These are phyloP conservation scores for Diachrysia chrysitis DNA, from an alignment of 2,888 invertebrate genomes.

Conservation along the genomic window DNA sequence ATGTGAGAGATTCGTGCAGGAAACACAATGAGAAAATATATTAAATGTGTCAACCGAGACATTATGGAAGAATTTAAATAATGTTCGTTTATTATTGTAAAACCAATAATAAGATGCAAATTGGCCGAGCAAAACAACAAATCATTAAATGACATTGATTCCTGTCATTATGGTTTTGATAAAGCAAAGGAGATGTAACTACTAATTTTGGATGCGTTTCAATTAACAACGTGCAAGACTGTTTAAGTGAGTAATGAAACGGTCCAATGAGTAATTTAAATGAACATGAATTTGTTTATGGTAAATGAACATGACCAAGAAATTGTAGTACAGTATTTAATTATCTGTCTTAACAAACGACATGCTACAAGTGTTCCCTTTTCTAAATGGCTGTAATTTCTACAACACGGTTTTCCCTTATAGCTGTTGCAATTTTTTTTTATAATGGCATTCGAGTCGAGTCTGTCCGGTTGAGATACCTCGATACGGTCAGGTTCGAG, in stretches of 20 bases:
- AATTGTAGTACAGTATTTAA: slow-evolving; percentile 43
- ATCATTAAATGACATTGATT: slow-evolving; percentile 52
- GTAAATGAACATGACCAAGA: slow-evolving; percentile 58
- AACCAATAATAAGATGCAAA: slow-evolving; percentile 48
- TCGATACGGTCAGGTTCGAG: slow-evolving; percentile 86
- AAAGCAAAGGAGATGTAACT: slow-evolving; percentile 62
- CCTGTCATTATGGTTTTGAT: slow-evolving; percentile 44
- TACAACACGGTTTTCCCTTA: slow-evolving; percentile 74
- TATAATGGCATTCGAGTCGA: slow-evolving; percentile 75
- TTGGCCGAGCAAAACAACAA: slow-evolving; percentile 35
- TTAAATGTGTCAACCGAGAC: slow-evolving; percentile 60
- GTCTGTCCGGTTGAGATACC: slow-evolving; percentile 87
- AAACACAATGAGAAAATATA: slow-evolving; percentile 71
- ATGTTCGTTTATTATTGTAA: slow-evolving; percentile 35
- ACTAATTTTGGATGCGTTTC: slow-evolving; percentile 81
- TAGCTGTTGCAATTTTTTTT: slow-evolving; percentile 73
- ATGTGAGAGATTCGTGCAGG: slow-evolving; percentile 54
- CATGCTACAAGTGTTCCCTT: slow-evolving; percentile 57
- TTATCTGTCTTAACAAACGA: slow-evolving; percentile 37
- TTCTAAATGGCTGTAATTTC: slow-evolving; percentile 68
- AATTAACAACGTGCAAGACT: slow-evolving; percentile 80
- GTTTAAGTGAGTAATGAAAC: slow-evolving; percentile 84
- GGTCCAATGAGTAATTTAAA: slow-evolving; percentile 83
- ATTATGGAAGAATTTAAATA: slow-evolving; percentile 50
- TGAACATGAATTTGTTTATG: slow-evolving; percentile 75